Conservation (phyloP, 1,140 invertebrate genomes). For the Wiebesia pumilae region DNA sequence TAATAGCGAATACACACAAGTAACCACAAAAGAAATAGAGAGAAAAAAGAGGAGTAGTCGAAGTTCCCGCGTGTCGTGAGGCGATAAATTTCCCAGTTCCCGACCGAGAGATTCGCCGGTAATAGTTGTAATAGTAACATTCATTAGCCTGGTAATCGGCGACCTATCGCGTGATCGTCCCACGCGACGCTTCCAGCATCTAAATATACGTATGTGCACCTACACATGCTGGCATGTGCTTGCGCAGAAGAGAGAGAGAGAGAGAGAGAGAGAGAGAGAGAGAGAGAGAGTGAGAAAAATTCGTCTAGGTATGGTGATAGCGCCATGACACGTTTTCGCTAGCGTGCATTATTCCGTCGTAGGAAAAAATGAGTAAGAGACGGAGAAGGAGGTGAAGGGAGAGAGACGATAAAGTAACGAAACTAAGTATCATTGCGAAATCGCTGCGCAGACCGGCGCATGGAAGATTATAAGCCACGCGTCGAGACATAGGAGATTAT, state of each 20-base stretch:
- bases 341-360: constrained; percentile 60
- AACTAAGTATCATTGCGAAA: constrained; percentile 64
- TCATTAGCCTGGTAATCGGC: constrained; percentile 63
- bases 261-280: neutral
- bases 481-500: constrained; percentile 47
- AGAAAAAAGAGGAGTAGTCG: neutral
- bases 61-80: neutral
- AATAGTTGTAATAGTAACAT: constrained; percentile 55
- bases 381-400: neutral
- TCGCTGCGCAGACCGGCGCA: constrained; percentile 37
- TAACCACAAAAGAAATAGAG: neutral
- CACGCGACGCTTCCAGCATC: constrained; percentile 58
- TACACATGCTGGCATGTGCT: too few species aligned
- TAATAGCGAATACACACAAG: constrained; percentile 31
- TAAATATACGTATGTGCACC: neutral
- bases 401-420: constrained; percentile 62
- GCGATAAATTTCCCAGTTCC: constrained; percentile 43
- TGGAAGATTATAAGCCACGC: constrained; percentile 49
- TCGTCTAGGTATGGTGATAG: constrained; percentile 55
- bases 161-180: constrained; percentile 61
- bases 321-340: constrained; percentile 59
- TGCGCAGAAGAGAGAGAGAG: neutral
- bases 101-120: neutral
- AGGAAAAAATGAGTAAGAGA: neutral
- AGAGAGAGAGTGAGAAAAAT: constrained; percentile 53